phyloP scores from a whole-genome alignment of 2,113 vertebrate species.

The Rhegmatorhina hoffmannsi region DNA sequence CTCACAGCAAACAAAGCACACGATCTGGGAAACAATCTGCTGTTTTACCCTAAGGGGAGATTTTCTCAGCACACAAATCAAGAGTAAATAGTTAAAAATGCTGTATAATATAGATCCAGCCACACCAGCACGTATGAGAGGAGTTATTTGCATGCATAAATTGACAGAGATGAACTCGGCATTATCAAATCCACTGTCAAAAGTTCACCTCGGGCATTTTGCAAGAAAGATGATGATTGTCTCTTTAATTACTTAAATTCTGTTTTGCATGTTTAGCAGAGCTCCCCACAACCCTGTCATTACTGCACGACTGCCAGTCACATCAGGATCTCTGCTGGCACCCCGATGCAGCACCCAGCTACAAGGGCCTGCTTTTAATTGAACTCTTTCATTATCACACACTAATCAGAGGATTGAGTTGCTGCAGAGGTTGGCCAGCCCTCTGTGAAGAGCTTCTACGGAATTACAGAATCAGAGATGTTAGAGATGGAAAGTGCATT shows the following conservation, averaged over 20 bases:
- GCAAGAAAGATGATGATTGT: not conserved
- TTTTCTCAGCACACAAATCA: not conserved
- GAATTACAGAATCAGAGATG: constrained; percentile 45
- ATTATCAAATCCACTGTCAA: not conserved
- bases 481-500: constrained; percentile 54
- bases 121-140: fast-evolving
- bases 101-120: not conserved
- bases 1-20: not conserved
- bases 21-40: not conserved
- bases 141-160: not conserved
- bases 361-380: not conserved
- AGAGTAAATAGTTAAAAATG: not conserved
- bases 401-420: not conserved
- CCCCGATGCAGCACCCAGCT: not conserved
- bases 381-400: not conserved
- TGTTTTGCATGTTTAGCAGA: constrained; percentile 22
- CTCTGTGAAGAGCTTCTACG: not conserved
- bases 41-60: not conserved
- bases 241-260: constrained; percentile 25
- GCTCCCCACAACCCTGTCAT: not conserved
- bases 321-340: not conserved
- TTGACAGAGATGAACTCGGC: not conserved
- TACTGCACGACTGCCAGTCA: not conserved
- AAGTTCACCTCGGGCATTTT: not conserved
- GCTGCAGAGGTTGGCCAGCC: not conserved